These are phyloP conservation scores for Drosophila fuyamai DNA, from an alignment of 1,140 invertebrate species.

Conservation along the genomic window DNA sequence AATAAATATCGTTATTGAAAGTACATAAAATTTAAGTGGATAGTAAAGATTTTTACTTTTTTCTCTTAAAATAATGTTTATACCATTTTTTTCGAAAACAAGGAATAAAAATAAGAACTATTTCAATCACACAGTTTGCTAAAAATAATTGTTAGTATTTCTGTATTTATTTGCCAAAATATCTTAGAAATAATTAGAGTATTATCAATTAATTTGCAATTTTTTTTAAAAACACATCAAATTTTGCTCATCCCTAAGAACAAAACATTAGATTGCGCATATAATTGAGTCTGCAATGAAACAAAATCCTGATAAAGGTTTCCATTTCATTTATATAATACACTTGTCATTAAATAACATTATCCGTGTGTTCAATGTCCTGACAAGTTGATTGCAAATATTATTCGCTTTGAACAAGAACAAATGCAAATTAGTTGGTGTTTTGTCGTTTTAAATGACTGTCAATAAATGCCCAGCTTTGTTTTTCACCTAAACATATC, in stretches of 20 bases:
- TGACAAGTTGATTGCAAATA: constrained; percentile 3
- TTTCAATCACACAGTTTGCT: too few species aligned
- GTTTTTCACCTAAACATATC: neutral
- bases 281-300: neutral
- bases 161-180: too few species aligned
- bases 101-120: too few species aligned
- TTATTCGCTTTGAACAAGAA: constrained; percentile 2
- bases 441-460: constrained; percentile 8
- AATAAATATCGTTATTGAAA: too few species aligned
- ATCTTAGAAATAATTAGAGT: too few species aligned
- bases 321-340: neutral
- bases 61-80: too few species aligned
- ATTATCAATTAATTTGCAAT: too few species aligned
- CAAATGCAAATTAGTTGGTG: neutral
- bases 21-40: too few species aligned
- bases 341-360: constrained; percentile 8
- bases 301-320: neutral
- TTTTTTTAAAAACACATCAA: too few species aligned
- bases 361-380: neutral
- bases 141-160: too few species aligned
- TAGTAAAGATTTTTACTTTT: too few species aligned
- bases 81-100: too few species aligned
- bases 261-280: neutral
- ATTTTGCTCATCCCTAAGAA: neutral
- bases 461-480: neutral